A percentile compares a stretch with the other conserved stretches of the same genome.
phyloP scores from a whole-genome alignment of 2,113 vertebrate genomes.

The Menura novaehollandiae region DNA sequence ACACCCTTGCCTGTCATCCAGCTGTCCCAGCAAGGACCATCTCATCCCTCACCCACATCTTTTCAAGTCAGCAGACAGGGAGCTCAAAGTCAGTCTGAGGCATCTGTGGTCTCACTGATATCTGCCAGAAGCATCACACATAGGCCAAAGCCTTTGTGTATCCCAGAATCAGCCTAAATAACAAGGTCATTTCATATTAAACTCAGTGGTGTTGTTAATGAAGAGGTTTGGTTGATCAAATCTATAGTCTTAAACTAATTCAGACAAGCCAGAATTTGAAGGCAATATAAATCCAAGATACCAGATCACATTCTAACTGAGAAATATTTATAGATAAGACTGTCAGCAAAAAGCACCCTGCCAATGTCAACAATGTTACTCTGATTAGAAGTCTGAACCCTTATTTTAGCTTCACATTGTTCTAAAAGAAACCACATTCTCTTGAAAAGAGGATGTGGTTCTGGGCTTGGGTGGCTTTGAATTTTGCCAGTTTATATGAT shows the following conservation, averaged over 20 bases:
- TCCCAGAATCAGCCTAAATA: background rate
- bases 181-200: no score
- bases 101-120: background rate
- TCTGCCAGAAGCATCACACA: background rate
- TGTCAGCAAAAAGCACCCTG: background rate
- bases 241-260: background rate
- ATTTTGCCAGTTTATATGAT: background rate
- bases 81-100: background rate
- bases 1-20: background rate
- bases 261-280: background rate
- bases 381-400: background rate
- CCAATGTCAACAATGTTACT: background rate
- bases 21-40: background rate
- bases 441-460: conserved; percentile 44
- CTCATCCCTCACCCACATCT: background rate
- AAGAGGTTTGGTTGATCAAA: background rate
- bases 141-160: background rate
- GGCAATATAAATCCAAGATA: background rate
- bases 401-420: conserved; percentile 7
- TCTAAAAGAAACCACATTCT: conserved; percentile 1
- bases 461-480: background rate
- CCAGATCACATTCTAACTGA: background rate
- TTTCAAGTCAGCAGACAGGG: background rate
- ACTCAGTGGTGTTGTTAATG: no score
- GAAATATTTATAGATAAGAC: background rate